phyloP scores from a whole-genome alignment of 2,888 invertebrate genomes.

The Yponomeuta cagnagella region DNA sequence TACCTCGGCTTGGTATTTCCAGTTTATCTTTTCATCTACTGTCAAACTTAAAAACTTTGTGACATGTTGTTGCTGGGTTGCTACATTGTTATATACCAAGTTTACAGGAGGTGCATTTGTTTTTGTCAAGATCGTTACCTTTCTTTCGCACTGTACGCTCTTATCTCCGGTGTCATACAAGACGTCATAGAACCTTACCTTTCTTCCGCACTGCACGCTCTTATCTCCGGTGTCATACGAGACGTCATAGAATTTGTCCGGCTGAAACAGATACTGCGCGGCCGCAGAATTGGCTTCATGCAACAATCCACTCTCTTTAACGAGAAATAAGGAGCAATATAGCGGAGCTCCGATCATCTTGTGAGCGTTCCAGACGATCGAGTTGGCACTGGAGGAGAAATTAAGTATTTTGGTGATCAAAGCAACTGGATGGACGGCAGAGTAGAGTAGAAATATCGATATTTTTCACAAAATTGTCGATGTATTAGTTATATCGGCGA shows the following conservation, averaged over 20 bases:
- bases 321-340: constrained; percentile 84
- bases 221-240: constrained; percentile 89
- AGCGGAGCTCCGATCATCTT: constrained; percentile 88
- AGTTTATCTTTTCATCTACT: no score
- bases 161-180: constrained; percentile 89
- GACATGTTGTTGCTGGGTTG: no score
- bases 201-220: constrained; percentile 93
- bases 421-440: not conserved
- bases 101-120: no score
- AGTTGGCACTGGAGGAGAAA: constrained; percentile 76
- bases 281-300: constrained; percentile 81
- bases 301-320: constrained; percentile 75
- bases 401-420: not conserved
- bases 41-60: no score
- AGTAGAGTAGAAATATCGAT: not conserved
- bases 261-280: constrained; percentile 87
- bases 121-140: constrained; percentile 59
- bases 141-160: constrained; percentile 93
- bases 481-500: no score
- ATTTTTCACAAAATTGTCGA: no score
- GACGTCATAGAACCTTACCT: constrained; percentile 85
- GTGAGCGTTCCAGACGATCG: constrained; percentile 90
- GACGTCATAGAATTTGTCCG: constrained; percentile 89
- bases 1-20: no score
- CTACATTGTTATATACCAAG: no score